Evolutionary conservation across 2,888 invertebrate species (phyloP).

Genomic region (Caenorhabditis becei): DNA sequence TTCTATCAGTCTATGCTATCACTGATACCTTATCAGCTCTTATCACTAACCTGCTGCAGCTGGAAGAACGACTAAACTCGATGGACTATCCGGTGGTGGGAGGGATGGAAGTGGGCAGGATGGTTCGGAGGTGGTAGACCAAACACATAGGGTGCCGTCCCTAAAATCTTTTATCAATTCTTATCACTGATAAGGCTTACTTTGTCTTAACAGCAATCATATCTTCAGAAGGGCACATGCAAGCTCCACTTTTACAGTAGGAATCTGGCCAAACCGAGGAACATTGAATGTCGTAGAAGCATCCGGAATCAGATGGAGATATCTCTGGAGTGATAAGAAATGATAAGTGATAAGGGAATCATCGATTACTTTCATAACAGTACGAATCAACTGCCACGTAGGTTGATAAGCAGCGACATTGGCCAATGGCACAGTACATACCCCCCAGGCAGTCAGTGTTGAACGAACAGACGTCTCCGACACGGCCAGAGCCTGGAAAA

Average conservation of each 20-base stretch:
- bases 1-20: too few species aligned
- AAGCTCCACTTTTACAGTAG: constrained; percentile 69
- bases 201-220: constrained; percentile 73
- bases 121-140: constrained; percentile 67
- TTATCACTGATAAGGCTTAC: constrained; percentile 22
- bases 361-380: constrained; percentile 68
- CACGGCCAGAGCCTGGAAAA: constrained; percentile 69
- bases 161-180: constrained; percentile 38
- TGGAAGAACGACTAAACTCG: constrained; percentile 69
- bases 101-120: constrained; percentile 71
- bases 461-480: constrained; percentile 74
- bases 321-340: constrained; percentile 62
- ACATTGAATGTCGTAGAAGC: constrained; percentile 73
- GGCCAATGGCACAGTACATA: constrained; percentile 74
- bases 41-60: constrained; percentile 60
- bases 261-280: constrained; percentile 74
- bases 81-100: constrained; percentile 71
- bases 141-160: constrained; percentile 73
- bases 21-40: too few species aligned
- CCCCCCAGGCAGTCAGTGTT: constrained; percentile 76
- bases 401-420: constrained; percentile 71
- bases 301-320: constrained; percentile 71
- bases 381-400: constrained; percentile 73
- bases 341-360: not conserved
- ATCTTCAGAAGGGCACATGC: constrained; percentile 72